Evolutionary conservation across 2,888 invertebrate species (phyloP), one percentile per base, ranked within the genome.

Genomic region (Amphipoea oculea): DNA sequence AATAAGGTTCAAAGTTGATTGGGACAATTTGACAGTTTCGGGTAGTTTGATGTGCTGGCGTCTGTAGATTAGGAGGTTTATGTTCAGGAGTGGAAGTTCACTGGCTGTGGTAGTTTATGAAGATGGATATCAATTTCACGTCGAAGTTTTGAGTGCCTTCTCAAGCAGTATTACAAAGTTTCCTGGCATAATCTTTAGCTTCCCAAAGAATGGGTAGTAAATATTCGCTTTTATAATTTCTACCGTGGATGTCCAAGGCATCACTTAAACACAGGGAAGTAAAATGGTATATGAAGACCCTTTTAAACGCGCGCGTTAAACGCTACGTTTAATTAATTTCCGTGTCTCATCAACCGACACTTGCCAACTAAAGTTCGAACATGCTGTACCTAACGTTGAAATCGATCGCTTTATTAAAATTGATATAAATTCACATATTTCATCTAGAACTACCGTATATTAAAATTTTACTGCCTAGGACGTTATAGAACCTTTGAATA

Each of bases 401-500:
- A 63, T 20, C 11, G 36, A 63, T 54, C 11, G 14, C 36, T 51
- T 14, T 68, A 67, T 54, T 62, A 48, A 20, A 29, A 79, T 63
- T 36, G 9, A 20, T 51, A 45, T 42, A 51, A 60, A 81, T 17
- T 4, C 51, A 54, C 7, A n/a, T 17, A 40, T 23, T 42, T 17
- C 11, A 54, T 63, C 14, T 70, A n/a, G 11, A 66, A 72, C 40
- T 23, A 63, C 45, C 17, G 4, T 9, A 57, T 48, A 75, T 76
- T 83, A 48, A 48, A 69, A 65, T 73, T 42, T 62, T 57, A 73
- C 23, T 11, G 29, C 54, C 5, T 29, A 54, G 1, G 2, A 66
- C 29, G 12, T 62, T 72, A 71, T 73, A 54, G 65, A 23, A n/a
- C 36, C 20, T 40, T 62, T 62, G 54, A 74, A 17, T 70, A 62